Percentiles rank a stretch among this genome's conserved stretches.
These are phyloP conservation scores for Noctuana brunneofusca DNA, from an alignment of 2,888 invertebrate genomes.

Conservation along the genomic window DNA sequence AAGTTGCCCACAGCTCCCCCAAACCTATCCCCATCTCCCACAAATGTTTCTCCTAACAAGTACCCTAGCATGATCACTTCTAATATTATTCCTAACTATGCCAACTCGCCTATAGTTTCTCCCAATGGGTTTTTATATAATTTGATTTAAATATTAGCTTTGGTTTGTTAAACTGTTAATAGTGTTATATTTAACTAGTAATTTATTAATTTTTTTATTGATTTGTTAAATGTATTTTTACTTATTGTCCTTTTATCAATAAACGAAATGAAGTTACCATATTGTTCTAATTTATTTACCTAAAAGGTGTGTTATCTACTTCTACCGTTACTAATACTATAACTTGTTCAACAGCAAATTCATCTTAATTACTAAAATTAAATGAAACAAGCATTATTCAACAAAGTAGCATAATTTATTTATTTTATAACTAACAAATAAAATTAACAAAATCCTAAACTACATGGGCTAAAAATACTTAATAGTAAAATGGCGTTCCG, in stretches of 20 bases:
- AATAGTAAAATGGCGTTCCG: constrained; percentile 42
- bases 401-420: constrained; percentile 16
- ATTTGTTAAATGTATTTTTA: not conserved
- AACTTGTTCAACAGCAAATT: not conserved
- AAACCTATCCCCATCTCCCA: constrained; percentile 18
- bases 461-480: constrained; percentile 21
- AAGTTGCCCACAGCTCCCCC: not conserved
- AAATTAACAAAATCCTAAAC: not conserved
- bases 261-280: not conserved
- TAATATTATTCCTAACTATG: constrained; percentile 36
- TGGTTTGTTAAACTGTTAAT: not conserved
- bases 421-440: not conserved
- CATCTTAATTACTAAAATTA: not conserved
- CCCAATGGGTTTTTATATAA: constrained; percentile 13
- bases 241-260: not conserved
- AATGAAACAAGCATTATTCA: not conserved
- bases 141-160: not conserved
- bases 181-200: not conserved
- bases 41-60: constrained; percentile 39
- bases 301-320: not conserved
- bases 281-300: not conserved
- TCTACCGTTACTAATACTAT: too few relatives aligned
- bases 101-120: constrained; percentile 2
- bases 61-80: constrained; percentile 39
- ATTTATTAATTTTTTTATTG: not conserved